These are phyloP conservation scores for Trissolcus basalis DNA, from an alignment of 1,140 invertebrate genomes.

Conservation along the genomic window DNA sequence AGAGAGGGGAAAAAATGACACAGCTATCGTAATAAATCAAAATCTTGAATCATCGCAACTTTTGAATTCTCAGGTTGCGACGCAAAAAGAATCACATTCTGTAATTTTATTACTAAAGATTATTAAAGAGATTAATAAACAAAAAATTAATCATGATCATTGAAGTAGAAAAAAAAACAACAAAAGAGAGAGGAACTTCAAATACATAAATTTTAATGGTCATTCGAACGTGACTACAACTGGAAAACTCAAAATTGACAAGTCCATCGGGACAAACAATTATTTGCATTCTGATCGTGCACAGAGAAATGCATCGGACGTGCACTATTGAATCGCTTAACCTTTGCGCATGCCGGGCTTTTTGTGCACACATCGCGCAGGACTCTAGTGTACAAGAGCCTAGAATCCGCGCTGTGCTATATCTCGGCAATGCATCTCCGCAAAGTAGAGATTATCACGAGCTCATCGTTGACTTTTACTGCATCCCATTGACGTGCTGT, in stretches of 20 bases:
- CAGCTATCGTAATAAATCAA: slow-evolving; percentile 11
- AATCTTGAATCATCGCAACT: slow-evolving; percentile 12
- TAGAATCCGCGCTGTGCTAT: slow-evolving; percentile 44
- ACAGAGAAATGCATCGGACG: slow-evolving; percentile 26
- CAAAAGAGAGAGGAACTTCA: too few species aligned
- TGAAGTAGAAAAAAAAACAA: not conserved
- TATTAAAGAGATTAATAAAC: too few species aligned
- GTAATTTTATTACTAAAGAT: too few species aligned
- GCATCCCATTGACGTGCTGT: slow-evolving; percentile 50
- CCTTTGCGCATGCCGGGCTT: slow-evolving; percentile 30
- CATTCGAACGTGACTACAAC: not conserved
- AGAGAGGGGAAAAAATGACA: not conserved
- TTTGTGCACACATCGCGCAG: slow-evolving; percentile 6
- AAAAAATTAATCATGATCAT: not conserved
- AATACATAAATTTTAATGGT: not conserved
- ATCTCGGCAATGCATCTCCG: slow-evolving; percentile 53
- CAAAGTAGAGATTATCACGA: slow-evolving; percentile 50
- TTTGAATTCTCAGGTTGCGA: not conserved
- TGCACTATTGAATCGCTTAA: slow-evolving; percentile 51
- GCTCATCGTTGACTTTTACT: slow-evolving; percentile 58
- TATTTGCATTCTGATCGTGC: slow-evolving; percentile 38
- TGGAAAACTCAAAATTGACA: slow-evolving; percentile 22
- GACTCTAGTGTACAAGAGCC: slow-evolving; percentile 1
- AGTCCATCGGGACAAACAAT: slow-evolving; percentile 31
- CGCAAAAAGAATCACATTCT: too few species aligned